A percentile compares a stretch with the other conserved stretches of the same genome.
Conservation (phyloP, 2,797 vertebrate species). For the Chelonia mydas region DNA sequence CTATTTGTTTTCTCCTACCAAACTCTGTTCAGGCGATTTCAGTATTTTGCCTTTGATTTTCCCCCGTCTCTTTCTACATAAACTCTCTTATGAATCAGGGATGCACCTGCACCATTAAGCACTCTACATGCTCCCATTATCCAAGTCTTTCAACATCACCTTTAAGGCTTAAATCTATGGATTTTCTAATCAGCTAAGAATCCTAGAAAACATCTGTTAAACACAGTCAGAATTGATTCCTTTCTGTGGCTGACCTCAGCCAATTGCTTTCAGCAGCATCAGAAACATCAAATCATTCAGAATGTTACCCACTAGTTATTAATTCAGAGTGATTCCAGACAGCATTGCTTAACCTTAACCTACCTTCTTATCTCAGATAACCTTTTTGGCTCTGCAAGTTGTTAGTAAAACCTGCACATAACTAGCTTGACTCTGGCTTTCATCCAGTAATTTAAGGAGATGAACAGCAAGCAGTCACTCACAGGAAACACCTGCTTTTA, state of each 20-base stretch:
- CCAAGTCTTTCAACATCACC: neutral
- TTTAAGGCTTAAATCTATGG: neutral
- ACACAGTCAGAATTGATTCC: slow-evolving; percentile 14
- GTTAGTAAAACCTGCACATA: neutral
- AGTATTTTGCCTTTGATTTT: neutral
- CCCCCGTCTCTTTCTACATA: neutral
- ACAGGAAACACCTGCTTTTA: neutral
- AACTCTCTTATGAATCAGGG: neutral
- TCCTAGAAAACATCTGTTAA: slow-evolving; percentile 32
- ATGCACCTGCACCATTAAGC: neutral
- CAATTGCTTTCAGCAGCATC: slow-evolving; percentile 9
- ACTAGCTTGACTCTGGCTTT: neutral
- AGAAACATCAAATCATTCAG: neutral
- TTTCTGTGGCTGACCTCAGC: slow-evolving; percentile 13
- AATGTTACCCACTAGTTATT: neutral
- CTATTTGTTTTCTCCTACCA: neutral
- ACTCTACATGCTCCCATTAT: neutral
- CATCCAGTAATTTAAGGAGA: neutral
- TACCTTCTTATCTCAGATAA: neutral
- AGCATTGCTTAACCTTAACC: slow-evolving; percentile 27
- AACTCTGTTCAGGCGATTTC: neutral
- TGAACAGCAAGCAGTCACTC: neutral
- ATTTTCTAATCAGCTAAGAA: neutral
- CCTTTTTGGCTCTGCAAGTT: neutral
- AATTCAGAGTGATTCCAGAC: neutral